phyloP scores from a whole-genome alignment of 2,113 vertebrate species.

The Glareola pratincola region DNA sequence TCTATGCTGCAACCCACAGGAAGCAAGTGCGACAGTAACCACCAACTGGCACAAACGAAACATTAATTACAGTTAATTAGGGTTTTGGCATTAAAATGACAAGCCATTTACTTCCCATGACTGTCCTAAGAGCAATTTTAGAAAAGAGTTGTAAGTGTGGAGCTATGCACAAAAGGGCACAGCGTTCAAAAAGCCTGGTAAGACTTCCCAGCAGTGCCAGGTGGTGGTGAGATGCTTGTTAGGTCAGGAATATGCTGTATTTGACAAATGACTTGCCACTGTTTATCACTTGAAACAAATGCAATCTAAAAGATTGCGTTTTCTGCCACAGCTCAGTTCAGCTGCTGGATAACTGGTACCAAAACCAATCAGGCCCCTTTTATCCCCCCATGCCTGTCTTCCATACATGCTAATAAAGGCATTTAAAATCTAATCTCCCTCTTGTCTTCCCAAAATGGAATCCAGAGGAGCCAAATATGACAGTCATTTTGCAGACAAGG shows the following conservation, averaged over 20 bases:
- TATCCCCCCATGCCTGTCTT: not conserved
- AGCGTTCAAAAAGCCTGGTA: not conserved
- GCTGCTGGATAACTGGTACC: constrained; percentile 11
- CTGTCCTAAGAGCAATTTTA: not conserved
- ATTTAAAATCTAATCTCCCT: constrained; percentile 49
- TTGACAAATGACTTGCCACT: not conserved
- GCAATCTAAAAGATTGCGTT: not conserved
- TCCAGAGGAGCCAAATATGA: constrained; percentile 29
- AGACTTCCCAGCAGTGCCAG: not conserved
- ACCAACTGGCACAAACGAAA: not conserved
- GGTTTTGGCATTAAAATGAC: not conserved
- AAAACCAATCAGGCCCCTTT: constrained; percentile 35
- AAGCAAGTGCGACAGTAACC: not conserved
- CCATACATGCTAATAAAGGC: constrained; percentile 4
- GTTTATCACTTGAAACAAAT: constrained; percentile 19
- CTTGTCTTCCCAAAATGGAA: constrained; percentile 47
- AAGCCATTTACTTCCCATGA: not conserved
- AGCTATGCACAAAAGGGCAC: not conserved
- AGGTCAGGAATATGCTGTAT: not conserved
- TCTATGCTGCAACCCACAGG: not conserved
- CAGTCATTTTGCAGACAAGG: constrained; percentile 1
- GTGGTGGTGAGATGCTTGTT: not conserved
- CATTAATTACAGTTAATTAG: not conserved
- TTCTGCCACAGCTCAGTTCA: constrained; percentile 9
- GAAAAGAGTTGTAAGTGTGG: not conserved